phyloP scores from a whole-genome alignment of 2,113 vertebrate genomes.

The Lamprologus tigripictilis region DNA sequence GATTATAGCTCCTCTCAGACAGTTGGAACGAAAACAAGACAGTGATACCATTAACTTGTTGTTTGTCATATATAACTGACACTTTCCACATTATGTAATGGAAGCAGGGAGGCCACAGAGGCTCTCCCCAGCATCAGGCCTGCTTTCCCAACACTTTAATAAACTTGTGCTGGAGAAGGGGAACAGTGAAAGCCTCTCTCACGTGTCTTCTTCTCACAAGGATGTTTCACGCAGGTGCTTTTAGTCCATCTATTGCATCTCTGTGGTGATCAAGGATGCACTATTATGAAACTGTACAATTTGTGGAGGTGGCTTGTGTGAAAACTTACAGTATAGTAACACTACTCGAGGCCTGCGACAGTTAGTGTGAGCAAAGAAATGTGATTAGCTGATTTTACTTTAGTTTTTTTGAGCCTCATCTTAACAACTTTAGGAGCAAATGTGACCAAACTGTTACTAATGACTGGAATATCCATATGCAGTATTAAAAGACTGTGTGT shows the following conservation, averaged over 20 bases:
- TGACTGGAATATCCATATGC: not conserved
- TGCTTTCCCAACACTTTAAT: not conserved
- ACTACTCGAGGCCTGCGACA: not conserved
- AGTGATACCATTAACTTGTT: not conserved
- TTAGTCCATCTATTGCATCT: not conserved
- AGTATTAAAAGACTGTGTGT: not conserved
- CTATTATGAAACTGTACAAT: not conserved
- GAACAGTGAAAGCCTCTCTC: not conserved
- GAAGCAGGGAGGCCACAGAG: not conserved
- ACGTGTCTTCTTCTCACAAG: not conserved
- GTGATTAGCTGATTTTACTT: not conserved
- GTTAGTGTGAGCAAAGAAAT: not conserved
- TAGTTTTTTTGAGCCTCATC: not conserved
- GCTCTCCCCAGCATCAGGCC: not conserved
- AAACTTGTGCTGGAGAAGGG: not conserved
- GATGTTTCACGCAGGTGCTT: not conserved
- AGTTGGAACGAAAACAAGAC: not conserved
- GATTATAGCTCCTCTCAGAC: slow-evolving; percentile 10
- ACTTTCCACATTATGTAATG: not conserved
- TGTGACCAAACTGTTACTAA: not conserved
- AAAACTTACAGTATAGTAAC: not conserved
- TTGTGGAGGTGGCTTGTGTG: not conserved
- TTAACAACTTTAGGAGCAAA: not conserved
- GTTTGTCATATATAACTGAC: not conserved
- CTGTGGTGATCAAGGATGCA: not conserved